Evolutionary conservation across 2,113 vertebrate species (phyloP).

Genomic region (Pipra filicauda): DNA sequence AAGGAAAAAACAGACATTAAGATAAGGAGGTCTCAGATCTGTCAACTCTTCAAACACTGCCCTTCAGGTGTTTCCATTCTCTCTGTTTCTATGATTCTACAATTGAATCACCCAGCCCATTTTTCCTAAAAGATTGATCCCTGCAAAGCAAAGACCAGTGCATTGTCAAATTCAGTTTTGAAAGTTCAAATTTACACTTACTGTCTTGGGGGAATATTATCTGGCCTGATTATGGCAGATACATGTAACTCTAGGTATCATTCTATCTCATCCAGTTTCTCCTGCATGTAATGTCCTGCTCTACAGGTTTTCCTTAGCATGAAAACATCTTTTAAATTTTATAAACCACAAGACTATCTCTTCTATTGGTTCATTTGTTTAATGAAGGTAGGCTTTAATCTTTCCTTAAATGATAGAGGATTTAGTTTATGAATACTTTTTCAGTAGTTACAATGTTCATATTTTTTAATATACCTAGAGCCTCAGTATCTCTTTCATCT

Average conservation of each 20-base stretch:
- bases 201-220: background rate
- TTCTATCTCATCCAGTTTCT: background rate
- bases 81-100: background rate
- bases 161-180: background rate
- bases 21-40: background rate
- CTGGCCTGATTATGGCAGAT: background rate
- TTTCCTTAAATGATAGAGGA: background rate
- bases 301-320: background rate
- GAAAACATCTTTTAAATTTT: background rate
- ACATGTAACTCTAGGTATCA: fast-evolving
- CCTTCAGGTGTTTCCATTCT: background rate
- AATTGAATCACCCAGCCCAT: background rate
- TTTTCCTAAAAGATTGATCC: background rate
- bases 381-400: background rate
- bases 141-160: background rate
- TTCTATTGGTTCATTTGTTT: background rate
- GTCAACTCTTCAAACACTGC: background rate
- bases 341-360: background rate
- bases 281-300: background rate
- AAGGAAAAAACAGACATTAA: background rate
- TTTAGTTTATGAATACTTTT: background rate
- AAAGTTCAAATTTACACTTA: background rate
- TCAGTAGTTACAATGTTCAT: background rate
- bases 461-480: background rate
- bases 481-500: background rate